phyloP scores from a whole-genome alignment of 2,113 vertebrate species.

The Hiodon tergisus region DNA sequence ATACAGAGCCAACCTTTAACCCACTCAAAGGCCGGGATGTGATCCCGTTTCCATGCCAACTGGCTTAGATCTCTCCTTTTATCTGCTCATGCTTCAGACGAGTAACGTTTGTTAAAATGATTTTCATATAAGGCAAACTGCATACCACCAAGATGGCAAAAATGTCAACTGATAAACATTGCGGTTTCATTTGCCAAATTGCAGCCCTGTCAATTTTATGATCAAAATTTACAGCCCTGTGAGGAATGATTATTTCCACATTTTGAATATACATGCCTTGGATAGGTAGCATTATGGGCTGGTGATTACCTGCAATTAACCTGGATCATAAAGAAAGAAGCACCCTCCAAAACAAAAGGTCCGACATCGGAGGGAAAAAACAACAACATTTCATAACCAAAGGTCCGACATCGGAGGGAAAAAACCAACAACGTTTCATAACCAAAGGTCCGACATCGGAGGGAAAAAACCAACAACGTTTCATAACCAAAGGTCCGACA shows the following conservation, averaged over 20 bases:
- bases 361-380: conserved; percentile 49
- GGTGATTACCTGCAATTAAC: conserved; percentile 73
- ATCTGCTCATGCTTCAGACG: conserved; percentile 76
- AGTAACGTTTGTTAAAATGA: conserved; percentile 75
- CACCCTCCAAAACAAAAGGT: conserved; percentile 66
- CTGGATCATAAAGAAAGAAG: conserved; percentile 54
- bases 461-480: too few species aligned
- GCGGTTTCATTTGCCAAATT: conserved; percentile 48
- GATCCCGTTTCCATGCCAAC: conserved; percentile 79
- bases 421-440: background rate
- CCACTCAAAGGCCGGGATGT: conserved; percentile 63
- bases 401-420: background rate
- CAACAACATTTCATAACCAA: too few species aligned
- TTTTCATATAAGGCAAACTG: conserved; percentile 49
- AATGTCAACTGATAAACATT: conserved; percentile 23
- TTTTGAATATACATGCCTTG: conserved; percentile 61
- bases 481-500: background rate
- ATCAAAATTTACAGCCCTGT: conserved; percentile 21
- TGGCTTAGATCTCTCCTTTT: conserved; percentile 78
- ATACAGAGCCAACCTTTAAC: conserved; percentile 54
- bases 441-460: too few species aligned
- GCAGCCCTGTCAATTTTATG: too few species aligned
- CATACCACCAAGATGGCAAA: too few species aligned
- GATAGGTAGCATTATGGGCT: conserved; percentile 64
- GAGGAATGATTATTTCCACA: conserved; percentile 43